These are phyloP conservation scores for Achlya flavicornis DNA, from an alignment of 2,888 invertebrate species.

Conservation along the genomic window DNA sequence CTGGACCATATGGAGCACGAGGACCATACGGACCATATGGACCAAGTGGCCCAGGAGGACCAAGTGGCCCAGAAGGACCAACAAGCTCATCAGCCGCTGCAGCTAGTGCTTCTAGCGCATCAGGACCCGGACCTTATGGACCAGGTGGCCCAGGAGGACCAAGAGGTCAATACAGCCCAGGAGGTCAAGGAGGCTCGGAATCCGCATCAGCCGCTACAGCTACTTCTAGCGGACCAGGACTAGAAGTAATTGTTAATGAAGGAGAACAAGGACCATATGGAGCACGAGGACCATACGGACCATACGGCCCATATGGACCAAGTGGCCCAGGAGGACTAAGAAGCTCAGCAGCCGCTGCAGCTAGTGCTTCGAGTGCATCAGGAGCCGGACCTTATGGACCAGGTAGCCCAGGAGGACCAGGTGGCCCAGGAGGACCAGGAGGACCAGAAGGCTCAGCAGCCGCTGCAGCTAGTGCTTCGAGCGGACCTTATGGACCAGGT, in stretches of 20 bases:
- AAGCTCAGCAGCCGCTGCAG: constrained; percentile 16
- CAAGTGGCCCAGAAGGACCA: too few species aligned
- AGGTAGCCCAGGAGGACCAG: background rate
- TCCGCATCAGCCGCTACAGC: constrained; percentile 16
- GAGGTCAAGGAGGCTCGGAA: too few species aligned
- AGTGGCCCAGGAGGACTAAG: background rate
- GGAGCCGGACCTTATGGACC: background rate
- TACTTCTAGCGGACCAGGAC: constrained; percentile 11
- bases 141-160: constrained; percentile 11
- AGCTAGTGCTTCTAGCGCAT: constrained; percentile 10
- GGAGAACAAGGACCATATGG: too few species aligned
- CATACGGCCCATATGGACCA: too few species aligned
- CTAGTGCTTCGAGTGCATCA: constrained; percentile 12
- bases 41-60: constrained; percentile 14
- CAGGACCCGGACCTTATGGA: constrained; percentile 10
- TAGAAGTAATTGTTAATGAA: background rate
- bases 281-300: too few species aligned
- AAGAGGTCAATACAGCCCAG: too few species aligned
- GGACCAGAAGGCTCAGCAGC: background rate
- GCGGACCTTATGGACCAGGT: background rate
- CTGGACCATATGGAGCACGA: background rate
- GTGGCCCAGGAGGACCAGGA: constrained; percentile 15
- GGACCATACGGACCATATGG: too few species aligned
- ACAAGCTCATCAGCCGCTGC: constrained; percentile 16
- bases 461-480: background rate